Evolutionary conservation across 1,140 invertebrate genomes (phyloP), one percentile per base, ranked within the genome.

Genomic region (Temnothorax longispinosus): DNA sequence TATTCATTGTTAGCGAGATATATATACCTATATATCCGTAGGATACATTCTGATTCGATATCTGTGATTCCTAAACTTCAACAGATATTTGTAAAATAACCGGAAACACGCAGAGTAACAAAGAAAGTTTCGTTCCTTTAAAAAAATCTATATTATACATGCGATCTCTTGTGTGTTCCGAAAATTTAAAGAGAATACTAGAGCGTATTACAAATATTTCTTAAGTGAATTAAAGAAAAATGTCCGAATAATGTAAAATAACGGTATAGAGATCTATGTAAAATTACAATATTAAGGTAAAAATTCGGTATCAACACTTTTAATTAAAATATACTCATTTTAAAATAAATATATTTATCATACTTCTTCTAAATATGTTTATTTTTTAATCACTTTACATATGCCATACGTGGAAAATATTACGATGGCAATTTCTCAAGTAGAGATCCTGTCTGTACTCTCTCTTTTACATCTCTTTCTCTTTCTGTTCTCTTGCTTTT

Each of bases 11-110:
- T 69, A 67, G 15, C 13, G 52, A 38, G 13, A 72, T 71, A 58
- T 60, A 60, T 27, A 27, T 27, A 27, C 1, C 1, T 27, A 38
- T 13, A 58, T 60, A 60, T 82, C 2, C 13, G 38, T 13, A 47
- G 6, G 27, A 47, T 65, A 21, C 35, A 13, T 38, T 74, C 18
- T 38, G 32, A 15, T 41, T 78, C 27, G 38, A 74, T 72, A 69
- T 41, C 6, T 56, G 2, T 35, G 7, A 74, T 47, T 13, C 5
- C 0, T 0, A 60, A 47, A 84, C 6, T 3, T 60, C 2, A 21
- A 50, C 18, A 47, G 38, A 75, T 60, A 74, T 67, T 67, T 67
- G 11, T 82, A 67, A 18, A 78, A 21, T 50, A 67, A 78, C 15
- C 2, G 18, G 1, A 8, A 76, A 60, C 5, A 13, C 11, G 2